Percentiles rank a stretch among this genome's conserved stretches.
Evolutionary conservation across 1,140 invertebrate species (phyloP).

Genomic region (Sarcophaga peregrina): DNA sequence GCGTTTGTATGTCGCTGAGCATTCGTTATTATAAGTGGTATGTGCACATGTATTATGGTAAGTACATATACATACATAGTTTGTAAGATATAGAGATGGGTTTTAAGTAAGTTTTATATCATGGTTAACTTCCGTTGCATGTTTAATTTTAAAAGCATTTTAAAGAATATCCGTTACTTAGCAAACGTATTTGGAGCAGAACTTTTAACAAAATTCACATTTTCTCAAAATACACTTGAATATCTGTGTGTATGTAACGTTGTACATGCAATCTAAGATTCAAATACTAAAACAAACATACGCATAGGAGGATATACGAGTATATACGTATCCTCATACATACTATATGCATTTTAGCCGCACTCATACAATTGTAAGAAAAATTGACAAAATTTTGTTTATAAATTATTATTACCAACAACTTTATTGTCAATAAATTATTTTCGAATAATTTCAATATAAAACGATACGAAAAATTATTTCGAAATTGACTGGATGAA

Average conservation of each 20-base stretch:
- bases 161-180: constrained; percentile 40
- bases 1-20: not conserved
- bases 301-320: not conserved
- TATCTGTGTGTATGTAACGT: not conserved
- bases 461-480: not conserved
- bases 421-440: constrained; percentile 11
- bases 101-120: constrained; percentile 29
- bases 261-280: not conserved
- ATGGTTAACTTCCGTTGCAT: constrained; percentile 39
- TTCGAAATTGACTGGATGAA: too few relatives aligned
- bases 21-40: not conserved
- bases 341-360: not conserved
- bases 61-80: not conserved
- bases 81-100: not conserved
- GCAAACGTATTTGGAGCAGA: constrained; percentile 36
- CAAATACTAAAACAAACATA: not conserved
- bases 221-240: not conserved
- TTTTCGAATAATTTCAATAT: constrained; percentile 16
- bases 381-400: not conserved
- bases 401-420: constrained; percentile 24
- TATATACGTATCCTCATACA: not conserved
- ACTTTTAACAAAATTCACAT: constrained; percentile 29
- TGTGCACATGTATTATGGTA: not conserved
- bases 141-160: constrained; percentile 40
- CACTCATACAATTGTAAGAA: not conserved